Evolutionary conservation across 2,888 invertebrate genomes (phyloP).

Genomic region (Andricus curvator): DNA sequence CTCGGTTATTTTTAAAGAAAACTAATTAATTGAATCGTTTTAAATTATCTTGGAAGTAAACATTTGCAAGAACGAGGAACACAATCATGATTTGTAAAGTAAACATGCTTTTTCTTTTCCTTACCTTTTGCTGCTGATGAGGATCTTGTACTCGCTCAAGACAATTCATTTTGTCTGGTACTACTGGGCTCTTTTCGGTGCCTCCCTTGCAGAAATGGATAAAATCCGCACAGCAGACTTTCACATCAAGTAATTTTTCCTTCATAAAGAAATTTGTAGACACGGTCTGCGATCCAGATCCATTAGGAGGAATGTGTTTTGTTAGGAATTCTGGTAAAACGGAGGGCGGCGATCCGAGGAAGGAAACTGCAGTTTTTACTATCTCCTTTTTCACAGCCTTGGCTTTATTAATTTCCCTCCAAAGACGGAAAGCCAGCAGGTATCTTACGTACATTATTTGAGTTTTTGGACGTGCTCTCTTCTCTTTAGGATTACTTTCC

Average conservation of each 20-base stretch:
- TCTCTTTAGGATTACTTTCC: constrained; percentile 61
- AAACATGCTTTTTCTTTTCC: not conserved
- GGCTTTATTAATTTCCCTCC: constrained; percentile 71
- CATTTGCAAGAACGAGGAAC: too few species aligned
- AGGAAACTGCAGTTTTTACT: constrained; percentile 64
- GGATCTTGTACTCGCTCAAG: constrained; percentile 7
- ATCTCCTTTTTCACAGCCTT: constrained; percentile 66
- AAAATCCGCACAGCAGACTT: constrained; percentile 69
- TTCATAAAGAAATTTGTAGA: constrained; percentile 66
- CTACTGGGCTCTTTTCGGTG: not conserved
- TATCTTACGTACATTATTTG: constrained; percentile 72
- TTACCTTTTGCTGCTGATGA: constrained; percentile 16
- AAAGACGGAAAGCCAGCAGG: constrained; percentile 72
- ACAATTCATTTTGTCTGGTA: not conserved
- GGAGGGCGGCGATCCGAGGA: constrained; percentile 65
- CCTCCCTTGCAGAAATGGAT: constrained; percentile 63
- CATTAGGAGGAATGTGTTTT: constrained; percentile 71
- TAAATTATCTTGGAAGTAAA: not conserved
- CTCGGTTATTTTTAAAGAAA: not conserved
- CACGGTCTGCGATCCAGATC: constrained; percentile 66
- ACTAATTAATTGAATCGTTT: not conserved
- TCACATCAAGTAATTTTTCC: constrained; percentile 70
- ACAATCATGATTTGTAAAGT: not conserved
- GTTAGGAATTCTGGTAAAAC: constrained; percentile 64
- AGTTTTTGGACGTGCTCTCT: constrained; percentile 63